These are phyloP conservation scores for Himalopsyche japonica DNA, from an alignment of 2,888 invertebrate species.

Conservation along the genomic window DNA sequence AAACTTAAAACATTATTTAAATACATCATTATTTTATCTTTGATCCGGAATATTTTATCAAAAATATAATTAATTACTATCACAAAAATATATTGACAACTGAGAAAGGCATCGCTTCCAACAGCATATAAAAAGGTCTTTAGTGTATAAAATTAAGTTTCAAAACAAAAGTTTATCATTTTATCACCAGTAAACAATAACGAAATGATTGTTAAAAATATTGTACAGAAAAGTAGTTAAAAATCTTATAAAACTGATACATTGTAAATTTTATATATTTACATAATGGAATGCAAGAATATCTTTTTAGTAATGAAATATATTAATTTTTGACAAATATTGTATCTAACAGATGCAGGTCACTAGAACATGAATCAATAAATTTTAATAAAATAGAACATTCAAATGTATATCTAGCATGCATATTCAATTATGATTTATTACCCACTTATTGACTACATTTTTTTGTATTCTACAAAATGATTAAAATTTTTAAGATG, in stretches of 20 bases:
- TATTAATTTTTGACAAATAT: background rate
- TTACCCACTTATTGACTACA: background rate
- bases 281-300: background rate
- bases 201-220: background rate
- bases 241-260: background rate
- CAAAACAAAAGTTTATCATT: background rate
- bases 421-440: background rate
- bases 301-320: background rate
- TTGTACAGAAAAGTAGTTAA: background rate
- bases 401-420: background rate
- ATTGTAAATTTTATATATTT: background rate
- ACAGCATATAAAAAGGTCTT: background rate
- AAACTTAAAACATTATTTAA: background rate
- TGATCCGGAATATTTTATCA: background rate
- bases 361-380: background rate
- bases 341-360: background rate
- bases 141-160: background rate
- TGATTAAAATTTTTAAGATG: too few species aligned
- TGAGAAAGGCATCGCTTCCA: background rate
- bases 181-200: background rate
- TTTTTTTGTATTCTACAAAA: background rate
- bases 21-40: background rate
- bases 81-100: background rate
- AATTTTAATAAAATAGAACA: background rate
- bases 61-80: background rate